A percentile compares a stretch with the other conserved stretches of the same genome.
Evolutionary conservation across 1,140 invertebrate genomes (phyloP).

Genomic region (Mya arenaria): DNA sequence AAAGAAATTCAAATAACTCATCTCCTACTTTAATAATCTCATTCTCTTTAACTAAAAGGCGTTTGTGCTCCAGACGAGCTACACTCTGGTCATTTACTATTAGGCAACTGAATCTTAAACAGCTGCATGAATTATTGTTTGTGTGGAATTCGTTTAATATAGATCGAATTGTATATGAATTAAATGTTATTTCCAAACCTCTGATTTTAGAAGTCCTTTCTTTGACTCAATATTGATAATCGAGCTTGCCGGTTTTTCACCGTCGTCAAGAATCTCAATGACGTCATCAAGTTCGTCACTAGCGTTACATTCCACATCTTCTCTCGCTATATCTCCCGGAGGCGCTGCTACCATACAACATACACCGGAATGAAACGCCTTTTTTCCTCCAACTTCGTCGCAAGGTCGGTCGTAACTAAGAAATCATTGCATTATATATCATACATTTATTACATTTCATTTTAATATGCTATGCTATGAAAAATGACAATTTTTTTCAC

Average conservation of each 20-base stretch:
- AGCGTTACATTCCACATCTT: conserved; percentile 7
- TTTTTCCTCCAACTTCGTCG: conserved; percentile 27
- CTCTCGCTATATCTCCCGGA: conserved; percentile 8
- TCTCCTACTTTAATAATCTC: not conserved
- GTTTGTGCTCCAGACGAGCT: not conserved
- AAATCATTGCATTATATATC: not conserved
- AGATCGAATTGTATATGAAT: not conserved
- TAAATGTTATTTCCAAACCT: too few relatives aligned
- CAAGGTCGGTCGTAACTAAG: not conserved
- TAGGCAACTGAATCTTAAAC: not conserved
- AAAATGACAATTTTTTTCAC: too few relatives aligned
- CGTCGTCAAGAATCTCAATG: conserved; percentile 6
- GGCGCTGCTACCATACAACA: conserved; percentile 14
- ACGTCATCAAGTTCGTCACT: conserved; percentile 36
- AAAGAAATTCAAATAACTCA: not conserved
- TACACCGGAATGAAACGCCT: conserved; percentile 11
- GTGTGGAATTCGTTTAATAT: not conserved
- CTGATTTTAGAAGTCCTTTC: too few relatives aligned
- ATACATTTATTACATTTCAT: too few relatives aligned
- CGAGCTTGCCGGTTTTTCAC: conserved; percentile 31
- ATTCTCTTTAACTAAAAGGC: not conserved
- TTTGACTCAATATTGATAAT: conserved; percentile 1
- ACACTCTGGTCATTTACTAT: not conserved
- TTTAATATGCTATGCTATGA: too few relatives aligned
- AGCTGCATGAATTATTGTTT: not conserved